A percentile compares a stretch with the other conserved stretches of the same genome.
phyloP scores from a whole-genome alignment of 2,888 invertebrate genomes.

The Caenorhabditis afra region DNA sequence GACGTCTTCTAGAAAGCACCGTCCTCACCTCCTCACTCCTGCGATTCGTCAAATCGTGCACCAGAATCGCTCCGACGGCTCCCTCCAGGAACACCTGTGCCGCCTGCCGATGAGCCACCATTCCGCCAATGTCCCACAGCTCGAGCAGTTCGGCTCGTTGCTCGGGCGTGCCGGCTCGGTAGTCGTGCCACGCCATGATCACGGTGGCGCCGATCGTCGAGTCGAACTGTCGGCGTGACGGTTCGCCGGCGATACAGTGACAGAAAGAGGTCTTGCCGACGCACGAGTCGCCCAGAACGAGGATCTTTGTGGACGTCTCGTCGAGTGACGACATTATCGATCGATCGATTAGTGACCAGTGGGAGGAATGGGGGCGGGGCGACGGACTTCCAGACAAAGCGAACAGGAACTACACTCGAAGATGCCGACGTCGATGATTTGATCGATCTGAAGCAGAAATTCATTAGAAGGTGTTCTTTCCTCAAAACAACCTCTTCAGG shows the following conservation, averaged over 20 bases:
- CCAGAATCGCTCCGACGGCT: slow-evolving; percentile 92
- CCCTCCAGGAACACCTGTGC: slow-evolving; percentile 93
- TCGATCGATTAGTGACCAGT: too few relatives aligned
- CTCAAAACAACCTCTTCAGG: slow-evolving; percentile 61
- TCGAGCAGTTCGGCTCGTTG: slow-evolving; percentile 84
- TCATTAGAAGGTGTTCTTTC: too few relatives aligned
- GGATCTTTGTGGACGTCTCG: slow-evolving; percentile 84
- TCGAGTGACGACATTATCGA: slow-evolving; percentile 44
- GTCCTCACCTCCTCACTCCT: slow-evolving; percentile 87
- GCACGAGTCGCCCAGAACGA: slow-evolving; percentile 94
- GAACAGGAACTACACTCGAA: slow-evolving; percentile 78
- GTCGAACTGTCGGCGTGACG: slow-evolving; percentile 32
- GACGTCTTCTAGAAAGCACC: not conserved
- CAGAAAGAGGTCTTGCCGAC: slow-evolving; percentile 88
- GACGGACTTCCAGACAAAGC: slow-evolving; percentile 71
- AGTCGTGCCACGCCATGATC: slow-evolving; percentile 84
- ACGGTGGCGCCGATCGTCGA: slow-evolving; percentile 95
- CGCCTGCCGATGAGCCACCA: slow-evolving; percentile 54
- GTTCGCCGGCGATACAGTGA: slow-evolving; percentile 68
- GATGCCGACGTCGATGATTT: slow-evolving; percentile 74
- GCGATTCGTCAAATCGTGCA: slow-evolving; percentile 95
- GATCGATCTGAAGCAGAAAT: slow-evolving; percentile 57
- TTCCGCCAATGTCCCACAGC: slow-evolving; percentile 96
- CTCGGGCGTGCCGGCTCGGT: slow-evolving; percentile 74
- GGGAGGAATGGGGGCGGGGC: not conserved